Conservation (phyloP, 2,888 invertebrate genomes). For the Watsonalla cultraria region DNA sequence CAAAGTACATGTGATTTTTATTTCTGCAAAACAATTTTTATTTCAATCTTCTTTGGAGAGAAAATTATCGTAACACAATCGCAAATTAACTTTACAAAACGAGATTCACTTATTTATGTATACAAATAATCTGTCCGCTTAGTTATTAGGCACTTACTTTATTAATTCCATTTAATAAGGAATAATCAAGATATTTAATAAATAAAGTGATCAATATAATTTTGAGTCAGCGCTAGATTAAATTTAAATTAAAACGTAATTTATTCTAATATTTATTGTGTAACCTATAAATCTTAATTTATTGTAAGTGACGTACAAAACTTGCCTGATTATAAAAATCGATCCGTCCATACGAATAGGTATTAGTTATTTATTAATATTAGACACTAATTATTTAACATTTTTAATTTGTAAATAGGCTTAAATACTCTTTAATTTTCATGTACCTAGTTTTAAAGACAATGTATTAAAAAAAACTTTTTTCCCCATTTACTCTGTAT, state of each 20-base stretch:
- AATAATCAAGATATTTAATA: conserved; percentile 12
- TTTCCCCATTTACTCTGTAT: no score
- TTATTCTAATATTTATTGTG: conserved; percentile 24
- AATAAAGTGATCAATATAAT: conserved; percentile 7
- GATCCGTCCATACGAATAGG: background rate
- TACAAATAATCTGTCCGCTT: background rate
- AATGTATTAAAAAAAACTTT: no score
- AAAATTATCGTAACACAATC: no score
- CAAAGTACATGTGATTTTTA: no score
- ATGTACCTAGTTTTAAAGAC: no score
- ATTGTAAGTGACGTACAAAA: conserved; percentile 12
- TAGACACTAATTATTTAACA: no score
- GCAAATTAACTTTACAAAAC: no score
- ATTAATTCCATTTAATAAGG: conserved; percentile 10
- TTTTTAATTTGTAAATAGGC: conserved; percentile 12
- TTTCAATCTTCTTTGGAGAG: no score
- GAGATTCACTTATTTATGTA: no score
- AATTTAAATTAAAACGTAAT: conserved; percentile 14
- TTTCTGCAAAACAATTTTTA: no score
- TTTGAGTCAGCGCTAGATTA: conserved; percentile 23
- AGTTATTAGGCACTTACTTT: background rate
- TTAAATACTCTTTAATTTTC: background rate
- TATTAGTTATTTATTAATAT: no score
- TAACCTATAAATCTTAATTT: conserved; percentile 23
- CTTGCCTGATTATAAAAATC: background rate